A percentile compares a stretch with the other conserved stretches of the same genome.
Conservation (phyloP, 2,797 vertebrate species). For the Florisuga fusca region DNA sequence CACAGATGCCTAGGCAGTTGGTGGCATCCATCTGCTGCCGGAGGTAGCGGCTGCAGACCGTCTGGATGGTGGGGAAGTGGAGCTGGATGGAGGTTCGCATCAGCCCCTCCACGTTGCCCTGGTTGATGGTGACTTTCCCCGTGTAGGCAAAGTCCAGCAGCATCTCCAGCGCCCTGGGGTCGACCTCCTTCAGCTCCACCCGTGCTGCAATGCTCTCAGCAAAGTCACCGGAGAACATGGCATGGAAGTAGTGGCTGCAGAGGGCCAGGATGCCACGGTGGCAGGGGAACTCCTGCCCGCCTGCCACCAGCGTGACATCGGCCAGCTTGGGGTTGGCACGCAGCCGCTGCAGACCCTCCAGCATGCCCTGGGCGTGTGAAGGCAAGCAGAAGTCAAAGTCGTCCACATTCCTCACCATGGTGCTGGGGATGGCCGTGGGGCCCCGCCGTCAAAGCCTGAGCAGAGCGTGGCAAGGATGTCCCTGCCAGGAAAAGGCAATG, state of each 20-base stretch:
- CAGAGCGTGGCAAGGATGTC: neutral
- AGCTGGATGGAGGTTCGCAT: slow-evolving; percentile 89
- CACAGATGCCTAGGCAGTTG: slow-evolving; percentile 95
- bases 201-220: slow-evolving; percentile 91
- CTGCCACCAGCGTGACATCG: slow-evolving; percentile 88
- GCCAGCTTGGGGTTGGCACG: slow-evolving; percentile 89
- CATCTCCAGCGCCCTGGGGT: slow-evolving; percentile 81
- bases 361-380: slow-evolving; percentile 90
- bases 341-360: slow-evolving; percentile 89
- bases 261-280: slow-evolving; percentile 92
- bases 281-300: slow-evolving; percentile 89
- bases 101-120: slow-evolving; percentile 91
- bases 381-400: slow-evolving; percentile 94
- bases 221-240: slow-evolving; percentile 95
- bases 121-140: slow-evolving; percentile 93
- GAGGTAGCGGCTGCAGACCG: slow-evolving; percentile 93
- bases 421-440: neutral
- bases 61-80: slow-evolving; percentile 90
- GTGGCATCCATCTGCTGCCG: slow-evolving; percentile 94
- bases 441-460: neutral
- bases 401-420: slow-evolving; percentile 94
- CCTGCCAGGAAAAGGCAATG: neutral
- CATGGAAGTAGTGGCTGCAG: slow-evolving; percentile 93
- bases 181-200: slow-evolving; percentile 90
- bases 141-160: slow-evolving; percentile 95